Base-by-base conservation (phyloP, 2,113 vertebrate genomes). In the Pterocles gutturalis region DNA sequence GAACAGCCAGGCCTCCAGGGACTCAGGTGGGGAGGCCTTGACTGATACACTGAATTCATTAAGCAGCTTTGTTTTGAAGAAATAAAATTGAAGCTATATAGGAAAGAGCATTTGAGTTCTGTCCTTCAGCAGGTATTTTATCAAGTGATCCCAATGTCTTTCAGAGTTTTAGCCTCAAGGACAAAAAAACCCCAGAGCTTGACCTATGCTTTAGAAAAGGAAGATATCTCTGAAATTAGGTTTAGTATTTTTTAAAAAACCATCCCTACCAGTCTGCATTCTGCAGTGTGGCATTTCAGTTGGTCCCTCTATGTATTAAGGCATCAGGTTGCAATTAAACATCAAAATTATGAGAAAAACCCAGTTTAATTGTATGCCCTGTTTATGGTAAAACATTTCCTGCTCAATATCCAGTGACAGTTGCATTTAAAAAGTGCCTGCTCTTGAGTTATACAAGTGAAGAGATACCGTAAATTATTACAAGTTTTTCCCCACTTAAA, bases 1-100 rank as follows among this genome's bases (percentile, higher is more conserved):
- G 81, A 96, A 51, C 48, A 90, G 76, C 25, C 38, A 66, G 83
- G 60, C 38, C 85, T 84, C 90, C 31, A 8, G 64, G 67, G 83
- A 96, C 33, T 73, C 53, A 57, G 67, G 67, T 58, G 46, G 29
- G 76, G 64, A 88, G 46, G 51, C 64, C 78, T 75, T 78, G 55
- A 71, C 25, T 67, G 90, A 75, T 38, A 88, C 0, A 0, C 26
- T 38, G 38, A 70, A 70, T 70, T 88, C 65, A 90, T 75, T 38
- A 78, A 31, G 53, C 57, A 84, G 60, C 93, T 95, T 70, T 70
- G 60, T 57, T 83, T 25, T 57, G 43, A 81, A 73, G 71, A 77
- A 90, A 60, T 0, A 34, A 49, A 70, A 83, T 0, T 2, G 71
- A 58, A 87, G 71, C 33, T 60, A 20, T 9, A 19, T 3, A 83